phyloP scores from a whole-genome alignment of 2,113 vertebrate species.

The Lophura nycthemera region DNA sequence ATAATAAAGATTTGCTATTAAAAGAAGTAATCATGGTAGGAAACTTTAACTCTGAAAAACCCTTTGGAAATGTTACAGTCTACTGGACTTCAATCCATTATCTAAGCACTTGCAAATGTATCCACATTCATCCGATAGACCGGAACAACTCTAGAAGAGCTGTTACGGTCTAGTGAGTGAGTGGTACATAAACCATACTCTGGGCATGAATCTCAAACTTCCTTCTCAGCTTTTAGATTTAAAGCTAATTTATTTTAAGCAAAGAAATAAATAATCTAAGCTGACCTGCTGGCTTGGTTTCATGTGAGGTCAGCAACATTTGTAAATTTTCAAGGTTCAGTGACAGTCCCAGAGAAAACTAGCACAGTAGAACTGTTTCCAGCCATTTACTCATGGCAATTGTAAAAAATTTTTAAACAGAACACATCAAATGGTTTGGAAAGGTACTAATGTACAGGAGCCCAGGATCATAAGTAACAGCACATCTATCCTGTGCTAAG shows the following conservation, averaged over 20 bases:
- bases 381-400: not conserved
- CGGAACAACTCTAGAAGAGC: not conserved
- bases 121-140: not conserved
- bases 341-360: not conserved
- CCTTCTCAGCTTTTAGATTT: not conserved
- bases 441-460: not conserved
- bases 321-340: not conserved
- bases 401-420: not conserved
- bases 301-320: not conserved
- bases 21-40: not conserved
- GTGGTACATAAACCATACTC: slow-evolving; percentile 1
- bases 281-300: not conserved
- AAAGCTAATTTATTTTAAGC: slow-evolving; percentile 15
- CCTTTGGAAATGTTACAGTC: slow-evolving; percentile 42
- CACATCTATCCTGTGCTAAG: not conserved
- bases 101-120: slow-evolving; percentile 53
- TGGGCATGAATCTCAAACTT: not conserved
- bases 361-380: not conserved
- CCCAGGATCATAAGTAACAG: not conserved
- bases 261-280: not conserved
- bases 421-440: not conserved
- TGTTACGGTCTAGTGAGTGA: not conserved
- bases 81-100: slow-evolving; percentile 47
- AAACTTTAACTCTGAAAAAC: slow-evolving; percentile 47
- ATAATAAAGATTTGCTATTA: slow-evolving; percentile 45